These are phyloP conservation scores for Phoxinus phoxinus DNA, from an alignment of 2,113 vertebrate species.

Conservation along the genomic window DNA sequence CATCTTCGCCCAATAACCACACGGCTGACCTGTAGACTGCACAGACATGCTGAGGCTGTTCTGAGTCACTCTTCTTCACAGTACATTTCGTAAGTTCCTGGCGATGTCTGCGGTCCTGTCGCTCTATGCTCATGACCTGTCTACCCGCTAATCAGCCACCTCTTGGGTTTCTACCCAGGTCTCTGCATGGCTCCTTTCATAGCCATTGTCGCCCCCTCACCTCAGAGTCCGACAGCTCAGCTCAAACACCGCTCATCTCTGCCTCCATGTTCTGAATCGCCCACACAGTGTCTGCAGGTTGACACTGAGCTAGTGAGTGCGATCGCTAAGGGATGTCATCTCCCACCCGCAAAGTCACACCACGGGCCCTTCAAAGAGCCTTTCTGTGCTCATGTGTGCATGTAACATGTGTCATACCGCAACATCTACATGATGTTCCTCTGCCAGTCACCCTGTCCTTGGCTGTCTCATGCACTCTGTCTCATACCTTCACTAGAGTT, in stretches of 20 bases:
- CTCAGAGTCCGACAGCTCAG: constrained; percentile 20
- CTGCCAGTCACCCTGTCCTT: background rate
- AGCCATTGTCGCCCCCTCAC: constrained; percentile 32
- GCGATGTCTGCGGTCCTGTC: background rate
- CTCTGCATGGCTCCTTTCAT: constrained; percentile 5
- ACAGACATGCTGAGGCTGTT: background rate
- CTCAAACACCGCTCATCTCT: constrained; percentile 27
- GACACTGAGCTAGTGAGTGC: constrained; percentile 13
- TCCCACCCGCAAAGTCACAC: background rate
- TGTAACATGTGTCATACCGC: background rate
- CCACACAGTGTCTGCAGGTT: constrained; percentile 43
- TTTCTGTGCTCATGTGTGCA: background rate
- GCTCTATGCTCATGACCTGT: background rate
- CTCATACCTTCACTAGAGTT: constrained; percentile 12
- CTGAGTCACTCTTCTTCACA: background rate
- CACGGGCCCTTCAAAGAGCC: background rate
- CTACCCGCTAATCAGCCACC: constrained; percentile 40
- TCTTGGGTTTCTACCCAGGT: constrained; percentile 5
- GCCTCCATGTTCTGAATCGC: constrained; percentile 24
- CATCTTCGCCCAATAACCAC: background rate
- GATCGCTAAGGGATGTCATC: constrained; percentile 21
- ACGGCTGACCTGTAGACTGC: background rate
- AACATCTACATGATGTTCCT: background rate
- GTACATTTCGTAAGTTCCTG: background rate
- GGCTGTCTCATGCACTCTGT: background rate